Evolutionary conservation across 1,140 invertebrate species (phyloP).

Genomic region (Trichogramma pretiosum): DNA sequence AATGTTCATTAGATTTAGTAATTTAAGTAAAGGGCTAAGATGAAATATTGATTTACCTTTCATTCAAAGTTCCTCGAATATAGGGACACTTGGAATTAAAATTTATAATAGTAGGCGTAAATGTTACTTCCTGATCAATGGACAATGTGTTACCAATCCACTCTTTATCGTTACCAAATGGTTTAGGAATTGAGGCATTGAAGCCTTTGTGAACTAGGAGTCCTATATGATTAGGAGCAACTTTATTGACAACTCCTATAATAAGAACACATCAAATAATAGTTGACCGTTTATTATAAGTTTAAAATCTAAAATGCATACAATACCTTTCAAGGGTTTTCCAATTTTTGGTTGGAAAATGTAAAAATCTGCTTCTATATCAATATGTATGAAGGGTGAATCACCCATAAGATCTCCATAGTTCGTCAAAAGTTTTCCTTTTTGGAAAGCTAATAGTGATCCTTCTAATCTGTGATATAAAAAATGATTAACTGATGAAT

Average conservation of each 20-base stretch:
- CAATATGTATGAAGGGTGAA: constrained; percentile 50
- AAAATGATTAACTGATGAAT: too few species aligned
- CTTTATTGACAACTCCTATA: constrained; percentile 54
- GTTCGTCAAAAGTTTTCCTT: constrained; percentile 49
- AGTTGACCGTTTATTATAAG: neutral
- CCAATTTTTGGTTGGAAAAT: constrained; percentile 50
- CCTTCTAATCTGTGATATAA: constrained; percentile 46
- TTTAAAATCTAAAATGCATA: constrained; percentile 2
- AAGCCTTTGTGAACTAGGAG: constrained; percentile 57
- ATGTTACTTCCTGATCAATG: constrained; percentile 51
- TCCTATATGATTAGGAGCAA: constrained; percentile 51
- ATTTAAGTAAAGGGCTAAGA: neutral
- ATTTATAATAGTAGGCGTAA: constrained; percentile 49
- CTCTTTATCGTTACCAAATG: constrained; percentile 41
- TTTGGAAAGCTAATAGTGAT: constrained; percentile 54
- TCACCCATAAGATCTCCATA: constrained; percentile 48
- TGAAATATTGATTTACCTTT: constrained; percentile 33
- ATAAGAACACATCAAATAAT: constrained; percentile 19
- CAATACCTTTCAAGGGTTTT: constrained; percentile 38
- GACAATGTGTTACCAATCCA: constrained; percentile 50
- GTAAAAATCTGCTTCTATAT: constrained; percentile 58
- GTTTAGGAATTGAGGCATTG: constrained; percentile 55
- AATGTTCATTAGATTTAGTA: constrained; percentile 1
- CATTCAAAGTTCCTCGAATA: constrained; percentile 47
- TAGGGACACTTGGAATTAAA: constrained; percentile 49